Base-by-base conservation (phyloP, 2,797 vertebrate genomes). In the Ctenosaura bakeri region DNA sequence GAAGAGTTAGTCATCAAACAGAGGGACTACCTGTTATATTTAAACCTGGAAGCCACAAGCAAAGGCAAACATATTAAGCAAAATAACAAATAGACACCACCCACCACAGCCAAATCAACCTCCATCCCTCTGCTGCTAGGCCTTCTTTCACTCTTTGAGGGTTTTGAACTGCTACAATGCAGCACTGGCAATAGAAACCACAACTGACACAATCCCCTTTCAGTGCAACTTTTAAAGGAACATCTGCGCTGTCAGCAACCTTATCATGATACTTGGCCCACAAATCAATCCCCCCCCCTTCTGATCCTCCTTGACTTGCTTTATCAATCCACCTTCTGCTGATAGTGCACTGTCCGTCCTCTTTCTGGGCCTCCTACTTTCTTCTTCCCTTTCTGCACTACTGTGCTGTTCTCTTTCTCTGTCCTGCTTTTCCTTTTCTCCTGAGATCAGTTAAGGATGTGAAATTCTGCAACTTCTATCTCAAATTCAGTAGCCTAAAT, bases 1-100 rank as follows among this genome's bases (percentile, higher is more conserved):
- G 92, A 87, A 91, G 92, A 93, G 85, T 92, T 88, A 96, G 93
- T 96, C 95, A 95, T 95, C 95, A 52, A 83, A 74, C 42, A 79
- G 83, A 91, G 84, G 82, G 87, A 84, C 84, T 94, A 94, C 93
- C 10, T 0, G 90, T 88, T 91, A 83, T 56, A 93, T 73, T 86
- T 91, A 83, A 81, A 95, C 93, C 87, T 93, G 89, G 91, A 94
- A 94, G 92, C 88, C 50, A 88, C 84, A 76, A 0, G 0, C 87
- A 77, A 77, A 69, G 92, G 92, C 95, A 92, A 93, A 91, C n/a
- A 50, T 74, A 88, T 86, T 82, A 81, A 32, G 42, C 94, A 88
- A 88, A 83, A 85, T 80, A 89, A 89, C 92, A 88, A 83, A 92
- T 93, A 94, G 82, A 88, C 71, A 38, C 52, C 52, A 66, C 46